phyloP scores from a whole-genome alignment of 2,797 vertebrate species.

The Remorina albescens region DNA sequence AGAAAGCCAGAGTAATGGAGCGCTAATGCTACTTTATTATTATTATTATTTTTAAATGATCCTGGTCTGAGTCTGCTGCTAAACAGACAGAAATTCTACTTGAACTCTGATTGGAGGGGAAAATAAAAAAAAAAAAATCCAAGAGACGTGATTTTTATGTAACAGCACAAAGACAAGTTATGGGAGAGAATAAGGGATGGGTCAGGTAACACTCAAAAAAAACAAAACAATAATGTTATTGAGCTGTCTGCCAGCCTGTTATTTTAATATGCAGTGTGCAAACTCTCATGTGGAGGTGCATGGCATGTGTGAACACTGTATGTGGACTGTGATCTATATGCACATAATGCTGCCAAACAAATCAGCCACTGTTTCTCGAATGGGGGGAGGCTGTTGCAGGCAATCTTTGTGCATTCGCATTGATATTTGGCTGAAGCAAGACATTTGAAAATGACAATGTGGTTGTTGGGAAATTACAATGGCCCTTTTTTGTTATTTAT shows the following conservation, averaged over 20 bases:
- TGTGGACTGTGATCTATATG: constrained; percentile 21
- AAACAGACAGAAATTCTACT: constrained; percentile 30
- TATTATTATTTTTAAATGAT: constrained; percentile 21
- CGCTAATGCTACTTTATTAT: background rate
- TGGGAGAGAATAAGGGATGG: constrained; percentile 20
- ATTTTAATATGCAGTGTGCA: constrained; percentile 2
- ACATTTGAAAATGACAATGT: background rate
- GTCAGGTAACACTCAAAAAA: constrained; percentile 26
- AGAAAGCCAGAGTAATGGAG: background rate
- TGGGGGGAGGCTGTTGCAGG: no score
- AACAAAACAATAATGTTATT: constrained; percentile 7
- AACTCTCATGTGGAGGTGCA: constrained; percentile 5
- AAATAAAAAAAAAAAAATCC: constrained; percentile 8
- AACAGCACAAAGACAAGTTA: background rate
- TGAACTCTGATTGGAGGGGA: constrained; percentile 13
- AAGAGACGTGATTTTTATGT: constrained; percentile 12
- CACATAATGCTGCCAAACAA: constrained; percentile 20
- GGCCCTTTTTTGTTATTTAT: no score
- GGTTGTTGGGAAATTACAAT: background rate
- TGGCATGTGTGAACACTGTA: constrained; percentile 4
- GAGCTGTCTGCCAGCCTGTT: constrained; percentile 13
- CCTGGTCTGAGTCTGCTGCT: constrained; percentile 3
- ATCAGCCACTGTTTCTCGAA: constrained; percentile 14
- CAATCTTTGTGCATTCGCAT: no score
- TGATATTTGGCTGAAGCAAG: background rate